These are phyloP conservation scores for Phoenoteleia sp. DNA, from an alignment of 2,888 invertebrate species.

Conservation along the genomic window DNA sequence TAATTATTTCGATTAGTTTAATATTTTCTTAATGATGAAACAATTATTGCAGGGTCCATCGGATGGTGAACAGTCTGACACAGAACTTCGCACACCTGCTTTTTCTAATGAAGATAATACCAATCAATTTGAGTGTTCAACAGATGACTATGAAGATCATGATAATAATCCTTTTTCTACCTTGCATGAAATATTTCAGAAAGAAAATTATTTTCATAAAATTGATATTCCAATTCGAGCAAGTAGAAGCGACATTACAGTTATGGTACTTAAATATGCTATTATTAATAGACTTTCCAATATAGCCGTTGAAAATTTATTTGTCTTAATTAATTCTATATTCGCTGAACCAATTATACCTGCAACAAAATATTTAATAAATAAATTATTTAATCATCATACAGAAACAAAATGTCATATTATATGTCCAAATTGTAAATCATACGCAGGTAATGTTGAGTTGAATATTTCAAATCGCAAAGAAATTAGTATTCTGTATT, in stretches of 20 bases:
- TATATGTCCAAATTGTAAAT: neutral
- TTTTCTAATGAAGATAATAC: no score
- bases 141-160: no score
- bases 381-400: constrained; percentile 8
- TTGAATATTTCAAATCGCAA: neutral
- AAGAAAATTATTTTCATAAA: neutral
- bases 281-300: neutral
- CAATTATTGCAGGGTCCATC: no score
- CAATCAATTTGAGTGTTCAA: no score
- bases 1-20: no score
- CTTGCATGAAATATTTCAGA: neutral
- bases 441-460: neutral
- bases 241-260: constrained; percentile 3
- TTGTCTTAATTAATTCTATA: neutral
- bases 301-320: neutral
- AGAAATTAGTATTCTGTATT: neutral
- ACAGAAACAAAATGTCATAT: neutral
- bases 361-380: neutral
- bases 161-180: no score
- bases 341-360: constrained; percentile 1
- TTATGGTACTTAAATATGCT: constrained; percentile 6
- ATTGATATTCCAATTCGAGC: neutral
- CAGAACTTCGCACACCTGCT: no score
- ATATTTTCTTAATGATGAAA: no score
- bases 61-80: no score